Evolutionary conservation across 2,113 vertebrate species (phyloP).

Genomic region (Chaetorhynchus papuensis): DNA sequence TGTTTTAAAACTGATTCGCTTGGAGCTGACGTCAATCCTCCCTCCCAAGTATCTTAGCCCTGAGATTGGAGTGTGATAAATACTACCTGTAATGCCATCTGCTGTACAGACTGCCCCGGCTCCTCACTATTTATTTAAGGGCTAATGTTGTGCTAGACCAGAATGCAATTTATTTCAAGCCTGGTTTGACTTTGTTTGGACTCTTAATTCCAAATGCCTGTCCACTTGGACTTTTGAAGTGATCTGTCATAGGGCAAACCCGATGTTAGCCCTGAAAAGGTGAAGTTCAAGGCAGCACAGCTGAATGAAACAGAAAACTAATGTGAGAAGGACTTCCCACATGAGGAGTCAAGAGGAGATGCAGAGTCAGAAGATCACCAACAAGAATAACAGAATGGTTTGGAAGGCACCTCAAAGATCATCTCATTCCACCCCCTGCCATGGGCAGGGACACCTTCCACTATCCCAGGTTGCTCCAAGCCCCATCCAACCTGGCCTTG

Average conservation of each 20-base stretch:
- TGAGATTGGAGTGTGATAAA: conserved; percentile 16
- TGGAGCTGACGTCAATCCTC: background rate
- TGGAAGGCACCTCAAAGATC: background rate
- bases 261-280: background rate
- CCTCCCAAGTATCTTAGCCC: background rate
- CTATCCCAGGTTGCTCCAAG: background rate
- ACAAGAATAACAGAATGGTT: background rate
- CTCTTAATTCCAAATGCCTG: background rate
- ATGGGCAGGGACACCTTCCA: background rate
- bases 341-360: background rate
- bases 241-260: background rate
- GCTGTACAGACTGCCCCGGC: conserved; percentile 10
- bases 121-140: background rate
- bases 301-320: background rate
- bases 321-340: background rate
- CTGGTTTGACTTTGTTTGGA: conserved; percentile 4
- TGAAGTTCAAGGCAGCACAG: background rate
- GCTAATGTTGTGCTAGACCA: background rate
- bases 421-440: background rate
- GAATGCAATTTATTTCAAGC: conserved; percentile 10
- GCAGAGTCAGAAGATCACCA: background rate
- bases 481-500: background rate
- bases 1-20: conserved; percentile 27
- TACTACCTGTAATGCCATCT: conserved; percentile 57
- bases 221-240: background rate